Evolutionary conservation across 2,888 invertebrate genomes (phyloP), one percentile per base, ranked within the genome.

Genomic region (Drosophila dives): DNA sequence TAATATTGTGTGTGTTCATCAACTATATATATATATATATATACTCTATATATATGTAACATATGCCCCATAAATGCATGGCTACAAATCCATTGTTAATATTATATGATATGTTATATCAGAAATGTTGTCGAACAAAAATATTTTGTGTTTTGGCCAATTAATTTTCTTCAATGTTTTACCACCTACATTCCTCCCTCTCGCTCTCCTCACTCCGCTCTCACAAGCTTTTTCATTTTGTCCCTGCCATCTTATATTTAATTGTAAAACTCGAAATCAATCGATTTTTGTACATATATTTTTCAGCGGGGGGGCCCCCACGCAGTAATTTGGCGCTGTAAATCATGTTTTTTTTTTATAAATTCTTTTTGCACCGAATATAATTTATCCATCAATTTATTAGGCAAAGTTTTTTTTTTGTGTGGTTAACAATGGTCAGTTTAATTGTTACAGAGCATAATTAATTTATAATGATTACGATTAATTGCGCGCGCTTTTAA

Each of bases 401-500:
- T 71, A 56, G 69, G 33, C 32, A 68, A 61, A 33, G 36, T 40
- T 38, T 50, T 73, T 50, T 73, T 51, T 51, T 38, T 61, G 42
- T 51, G 32, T 67, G 61, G 58, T 65, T 33, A 49, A 40, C 23
- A 42, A 61, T 33, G 70, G 56, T 75, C 74, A 75, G 75, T 75
- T 75, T 75, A 65, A 65, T 75, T 75, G 76, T 71, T 71, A 71
- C 71, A 65, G 58, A 66, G 48, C 69, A 66, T 68, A 64, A 70
- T 64, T 72, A 81, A 74, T 83, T 77, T 77, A 83, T 77, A 64
- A 64, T 71, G 59, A 61, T 64, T 48, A 29, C 34, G 34, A 60
- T 20, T 64, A 64, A 54, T 49, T 49, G 61, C 55, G 69, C 59
- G 63, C 69, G 66, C 68, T 77, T 68, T 64, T 72, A 61, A 77